phyloP scores from a whole-genome alignment of 1,140 invertebrate species.

The Cotesia glomerata region DNA sequence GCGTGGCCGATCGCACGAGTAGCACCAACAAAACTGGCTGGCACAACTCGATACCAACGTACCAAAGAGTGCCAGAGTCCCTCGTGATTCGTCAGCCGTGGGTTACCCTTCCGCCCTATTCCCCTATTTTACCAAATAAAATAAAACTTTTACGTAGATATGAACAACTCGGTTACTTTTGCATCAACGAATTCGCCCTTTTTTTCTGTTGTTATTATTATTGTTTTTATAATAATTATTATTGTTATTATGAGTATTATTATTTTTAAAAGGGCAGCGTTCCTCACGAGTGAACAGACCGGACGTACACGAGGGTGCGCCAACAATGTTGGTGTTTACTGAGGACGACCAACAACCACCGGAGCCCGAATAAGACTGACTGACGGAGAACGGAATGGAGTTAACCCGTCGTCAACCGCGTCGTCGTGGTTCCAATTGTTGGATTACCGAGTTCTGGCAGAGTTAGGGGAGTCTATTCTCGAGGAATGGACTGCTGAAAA shows the following conservation, averaged over 20 bases:
- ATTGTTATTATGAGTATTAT: background rate
- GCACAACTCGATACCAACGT: slow-evolving; percentile 21
- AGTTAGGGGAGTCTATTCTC: no score
- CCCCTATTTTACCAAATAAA: slow-evolving; percentile 5
- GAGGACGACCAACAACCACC: slow-evolving; percentile 41
- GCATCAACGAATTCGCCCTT: background rate
- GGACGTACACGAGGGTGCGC: slow-evolving; percentile 19
- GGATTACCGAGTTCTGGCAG: background rate
- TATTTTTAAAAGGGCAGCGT: background rate
- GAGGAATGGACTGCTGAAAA: background rate
- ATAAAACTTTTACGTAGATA: background rate
- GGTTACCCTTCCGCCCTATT: slow-evolving; percentile 17
- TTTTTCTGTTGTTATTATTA: background rate
- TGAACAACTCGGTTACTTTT: background rate
- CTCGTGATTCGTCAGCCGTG: slow-evolving; percentile 29
- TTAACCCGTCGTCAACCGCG: slow-evolving; percentile 22
- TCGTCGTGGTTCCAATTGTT: slow-evolving; percentile 13
- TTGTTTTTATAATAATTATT: background rate
- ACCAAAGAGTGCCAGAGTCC: slow-evolving; percentile 4
- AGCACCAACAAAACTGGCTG: slow-evolving; percentile 30
- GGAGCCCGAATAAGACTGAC: slow-evolving; percentile 48
- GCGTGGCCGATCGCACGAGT: slow-evolving; percentile 20
- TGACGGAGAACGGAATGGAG: slow-evolving; percentile 37
- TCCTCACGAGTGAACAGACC: slow-evolving; percentile 9
- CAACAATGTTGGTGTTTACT: background rate